Conservation (phyloP, 2,888 invertebrate species). For the Harmothoe impar region DNA sequence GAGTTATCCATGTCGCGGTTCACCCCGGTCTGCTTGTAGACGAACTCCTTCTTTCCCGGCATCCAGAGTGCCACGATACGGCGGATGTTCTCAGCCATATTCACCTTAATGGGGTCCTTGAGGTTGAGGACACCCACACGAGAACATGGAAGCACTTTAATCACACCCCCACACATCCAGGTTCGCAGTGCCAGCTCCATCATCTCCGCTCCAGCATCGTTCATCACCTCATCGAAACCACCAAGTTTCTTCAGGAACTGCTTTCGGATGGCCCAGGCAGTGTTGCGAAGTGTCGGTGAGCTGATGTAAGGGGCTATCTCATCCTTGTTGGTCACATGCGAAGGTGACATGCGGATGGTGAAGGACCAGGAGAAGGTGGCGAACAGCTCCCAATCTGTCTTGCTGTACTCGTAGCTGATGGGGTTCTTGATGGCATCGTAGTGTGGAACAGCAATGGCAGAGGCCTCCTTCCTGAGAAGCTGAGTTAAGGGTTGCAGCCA, state of each 20-base stretch:
- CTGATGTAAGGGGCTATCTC: slow-evolving; percentile 43
- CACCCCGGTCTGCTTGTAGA: slow-evolving; percentile 63
- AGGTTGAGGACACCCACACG: slow-evolving; percentile 71
- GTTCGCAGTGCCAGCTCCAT: slow-evolving; percentile 70
- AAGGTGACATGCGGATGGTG: slow-evolving; percentile 64
- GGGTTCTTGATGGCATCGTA: slow-evolving; percentile 70
- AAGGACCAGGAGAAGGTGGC: slow-evolving; percentile 69
- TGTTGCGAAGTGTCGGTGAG: slow-evolving; percentile 68
- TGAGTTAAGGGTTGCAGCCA: slow-evolving; percentile 71
- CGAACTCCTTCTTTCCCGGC: slow-evolving; percentile 60
- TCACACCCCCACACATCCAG: slow-evolving; percentile 69
- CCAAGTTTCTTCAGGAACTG: slow-evolving; percentile 66
- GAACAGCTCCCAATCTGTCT: slow-evolving; percentile 60
- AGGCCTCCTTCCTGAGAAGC: slow-evolving; percentile 64
- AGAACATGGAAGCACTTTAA: slow-evolving; percentile 70
- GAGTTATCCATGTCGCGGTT: neutral
- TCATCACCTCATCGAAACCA: slow-evolving; percentile 69
- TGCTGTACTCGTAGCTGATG: slow-evolving; percentile 69
- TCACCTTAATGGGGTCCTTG: slow-evolving; percentile 69
- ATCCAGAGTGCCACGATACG: slow-evolving; percentile 70
- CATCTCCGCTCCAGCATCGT: slow-evolving; percentile 70
- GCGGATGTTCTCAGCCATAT: slow-evolving; percentile 64
- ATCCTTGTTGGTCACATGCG: slow-evolving; percentile 43
- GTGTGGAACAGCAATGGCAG: slow-evolving; percentile 70
- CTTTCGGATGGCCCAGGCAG: slow-evolving; percentile 69